Evolutionary conservation across 2,113 vertebrate genomes (phyloP).

Genomic region (Bombycilla garrulus): DNA sequence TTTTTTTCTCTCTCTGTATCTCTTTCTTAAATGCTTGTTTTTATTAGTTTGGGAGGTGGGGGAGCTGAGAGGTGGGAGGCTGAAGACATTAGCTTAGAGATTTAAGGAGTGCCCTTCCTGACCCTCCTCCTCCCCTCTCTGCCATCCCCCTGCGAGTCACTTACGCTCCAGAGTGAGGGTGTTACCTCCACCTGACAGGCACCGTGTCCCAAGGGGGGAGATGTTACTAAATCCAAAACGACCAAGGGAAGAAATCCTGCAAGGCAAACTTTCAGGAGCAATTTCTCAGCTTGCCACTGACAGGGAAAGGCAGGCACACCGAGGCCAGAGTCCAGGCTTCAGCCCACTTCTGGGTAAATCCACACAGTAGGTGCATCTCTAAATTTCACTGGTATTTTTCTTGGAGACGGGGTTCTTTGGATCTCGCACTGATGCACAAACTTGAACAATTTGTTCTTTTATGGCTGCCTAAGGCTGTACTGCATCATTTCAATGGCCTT

Average conservation of each 20-base stretch:
- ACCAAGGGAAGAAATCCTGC: neutral
- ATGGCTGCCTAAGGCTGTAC: slow-evolving; percentile 43
- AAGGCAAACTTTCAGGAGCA: slow-evolving; percentile 36
- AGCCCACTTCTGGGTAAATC: neutral
- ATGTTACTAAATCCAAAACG: neutral
- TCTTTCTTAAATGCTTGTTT: neutral
- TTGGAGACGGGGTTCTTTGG: slow-evolving; percentile 12
- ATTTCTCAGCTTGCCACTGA: slow-evolving; percentile 51
- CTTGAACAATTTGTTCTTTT: slow-evolving; percentile 62
- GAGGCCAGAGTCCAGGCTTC: neutral
- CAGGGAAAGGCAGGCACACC: slow-evolving; percentile 1
- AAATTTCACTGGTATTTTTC: slow-evolving; percentile 4
- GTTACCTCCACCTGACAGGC: neutral
- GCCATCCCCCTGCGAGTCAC: neutral
- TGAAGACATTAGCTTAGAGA: neutral
- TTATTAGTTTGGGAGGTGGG: slow-evolving; percentile 23
- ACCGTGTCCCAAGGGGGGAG: neutral
- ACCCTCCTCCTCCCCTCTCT: neutral
- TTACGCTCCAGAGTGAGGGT: neutral
- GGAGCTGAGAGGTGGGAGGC: neutral
- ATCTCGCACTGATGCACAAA: slow-evolving; percentile 35
- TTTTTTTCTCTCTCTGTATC: neutral
- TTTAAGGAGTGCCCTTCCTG: neutral
- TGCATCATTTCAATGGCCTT: slow-evolving; percentile 64
- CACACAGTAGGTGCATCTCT: neutral